Percentiles rank a stretch among this genome's conserved stretches.
Conservation (phyloP, 23 tunicate species). For the Phallusia fumigata region DNA sequence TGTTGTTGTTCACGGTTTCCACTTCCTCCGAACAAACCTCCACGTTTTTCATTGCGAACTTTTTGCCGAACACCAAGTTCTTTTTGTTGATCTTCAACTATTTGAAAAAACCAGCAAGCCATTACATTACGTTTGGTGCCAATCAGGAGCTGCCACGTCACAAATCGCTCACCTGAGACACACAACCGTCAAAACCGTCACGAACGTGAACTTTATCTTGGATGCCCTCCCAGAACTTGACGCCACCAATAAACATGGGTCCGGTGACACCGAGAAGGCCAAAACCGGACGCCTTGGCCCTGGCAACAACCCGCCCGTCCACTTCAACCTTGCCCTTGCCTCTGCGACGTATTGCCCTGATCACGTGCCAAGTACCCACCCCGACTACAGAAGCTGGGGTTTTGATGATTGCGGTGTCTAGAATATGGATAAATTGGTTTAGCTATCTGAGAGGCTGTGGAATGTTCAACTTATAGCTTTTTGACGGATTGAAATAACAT, state of each 20-base stretch:
- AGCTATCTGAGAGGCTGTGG: too few relatives aligned
- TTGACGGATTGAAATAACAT: too few relatives aligned
- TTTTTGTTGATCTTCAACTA: slow-evolving; percentile 42
- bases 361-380: slow-evolving; percentile 76
- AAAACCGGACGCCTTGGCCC: slow-evolving; percentile 43
- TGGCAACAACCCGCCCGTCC: slow-evolving; percentile 51
- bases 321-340: slow-evolving; percentile 57
- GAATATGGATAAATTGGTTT: not conserved
- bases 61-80: slow-evolving; percentile 14
- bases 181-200: slow-evolving; percentile 78
- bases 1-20: not conserved
- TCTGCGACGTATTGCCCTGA: slow-evolving; percentile 47
- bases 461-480: too few relatives aligned
- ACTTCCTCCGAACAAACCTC: not conserved
- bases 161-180: slow-evolving; percentile 51
- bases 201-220: slow-evolving; percentile 44
- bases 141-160: not conserved
- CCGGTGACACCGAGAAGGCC: slow-evolving; percentile 39
- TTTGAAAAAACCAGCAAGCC: not conserved
- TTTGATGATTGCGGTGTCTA: slow-evolving; percentile 51
- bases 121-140: not conserved
- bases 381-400: slow-evolving; percentile 28
- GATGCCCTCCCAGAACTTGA: slow-evolving; percentile 48
- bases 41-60: slow-evolving; percentile 36
- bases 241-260: slow-evolving; percentile 80